Percentiles rank a stretch among this genome's conserved stretches.
phyloP scores from a whole-genome alignment of 2,888 invertebrate species.

The Chesias legatella region DNA sequence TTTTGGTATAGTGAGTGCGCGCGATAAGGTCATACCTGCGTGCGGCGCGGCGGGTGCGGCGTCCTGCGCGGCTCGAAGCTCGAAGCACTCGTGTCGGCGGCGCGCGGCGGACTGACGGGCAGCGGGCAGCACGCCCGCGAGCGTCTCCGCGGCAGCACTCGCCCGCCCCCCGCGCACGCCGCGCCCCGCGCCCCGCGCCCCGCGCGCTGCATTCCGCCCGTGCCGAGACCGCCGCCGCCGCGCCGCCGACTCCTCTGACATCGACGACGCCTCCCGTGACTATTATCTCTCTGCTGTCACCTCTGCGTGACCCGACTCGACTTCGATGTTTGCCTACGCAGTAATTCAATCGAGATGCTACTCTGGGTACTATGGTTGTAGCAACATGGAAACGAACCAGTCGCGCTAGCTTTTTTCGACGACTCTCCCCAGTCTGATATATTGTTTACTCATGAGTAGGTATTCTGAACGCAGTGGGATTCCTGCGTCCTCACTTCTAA shows the following conservation, averaged over 20 bases:
- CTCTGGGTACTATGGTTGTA: too few relatives aligned
- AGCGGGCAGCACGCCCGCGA: conserved; percentile 54
- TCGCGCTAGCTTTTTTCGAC: too few relatives aligned
- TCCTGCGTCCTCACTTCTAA: too few relatives aligned
- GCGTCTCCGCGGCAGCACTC: conserved; percentile 65
- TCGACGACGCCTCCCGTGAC: conserved; percentile 55
- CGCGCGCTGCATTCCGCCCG: conserved; percentile 53
- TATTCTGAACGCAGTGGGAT: too few relatives aligned
- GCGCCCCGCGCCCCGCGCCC: conserved; percentile 63
- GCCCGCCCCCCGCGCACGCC: conserved; percentile 60
- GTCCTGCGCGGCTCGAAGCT: conserved; percentile 54
- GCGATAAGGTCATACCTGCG: conserved; percentile 63
- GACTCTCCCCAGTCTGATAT: too few relatives aligned
- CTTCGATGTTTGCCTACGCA: conserved; percentile 7
- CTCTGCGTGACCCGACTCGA: conserved; percentile 53
- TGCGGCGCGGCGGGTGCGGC: conserved; percentile 50
- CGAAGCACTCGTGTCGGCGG: conserved; percentile 69
- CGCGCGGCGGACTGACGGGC: conserved; percentile 74
- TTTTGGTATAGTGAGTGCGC: conserved; percentile 10
- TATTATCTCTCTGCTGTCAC: conserved; percentile 57
- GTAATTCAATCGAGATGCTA: too few relatives aligned
- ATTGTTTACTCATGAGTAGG: too few relatives aligned
- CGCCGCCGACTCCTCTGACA: conserved; percentile 58
- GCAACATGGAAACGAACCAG: too few relatives aligned
- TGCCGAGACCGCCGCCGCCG: conserved; percentile 54